Evolutionary conservation across 1,140 invertebrate species (phyloP).

Genomic region (Drosophila quadrilineata): DNA sequence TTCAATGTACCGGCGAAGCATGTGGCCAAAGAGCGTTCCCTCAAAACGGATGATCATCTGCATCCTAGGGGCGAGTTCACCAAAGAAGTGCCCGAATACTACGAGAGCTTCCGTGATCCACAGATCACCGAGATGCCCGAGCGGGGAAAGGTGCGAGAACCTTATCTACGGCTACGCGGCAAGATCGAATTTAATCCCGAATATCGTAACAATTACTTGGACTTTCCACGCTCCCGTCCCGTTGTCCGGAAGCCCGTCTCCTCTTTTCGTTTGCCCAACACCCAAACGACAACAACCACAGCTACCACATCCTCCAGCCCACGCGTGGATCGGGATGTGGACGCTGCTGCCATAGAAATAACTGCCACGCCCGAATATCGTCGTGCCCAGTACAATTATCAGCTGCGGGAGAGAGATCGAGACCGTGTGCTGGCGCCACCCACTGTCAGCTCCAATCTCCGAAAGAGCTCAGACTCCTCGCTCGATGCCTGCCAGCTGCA

Average conservation of each 20-base stretch:
- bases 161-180: constrained; percentile 67
- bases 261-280: constrained; percentile 66
- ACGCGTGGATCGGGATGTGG: constrained; percentile 1
- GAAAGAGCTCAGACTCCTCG: constrained; percentile 63
- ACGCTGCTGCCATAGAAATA: constrained; percentile 45
- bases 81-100: constrained; percentile 76
- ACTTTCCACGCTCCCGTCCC: constrained; percentile 75
- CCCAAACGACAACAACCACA: constrained; percentile 4
- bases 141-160: constrained; percentile 71
- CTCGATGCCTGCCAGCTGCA: constrained; percentile 26
- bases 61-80: constrained; percentile 69
- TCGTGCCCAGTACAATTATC: constrained; percentile 68
- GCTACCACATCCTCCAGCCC: constrained; percentile 15
- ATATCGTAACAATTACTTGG: constrained; percentile 73
- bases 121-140: constrained; percentile 77
- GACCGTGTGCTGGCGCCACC: constrained; percentile 21
- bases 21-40: constrained; percentile 62
- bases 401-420: constrained; percentile 61
- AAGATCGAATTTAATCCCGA: constrained; percentile 81
- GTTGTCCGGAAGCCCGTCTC: constrained; percentile 74
- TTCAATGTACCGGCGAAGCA: constrained; percentile 70
- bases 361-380: constrained; percentile 72
- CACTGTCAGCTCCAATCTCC: constrained; percentile 10
- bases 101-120: constrained; percentile 80
- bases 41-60: constrained; percentile 72